Percentiles rank a stretch among this genome's conserved stretches.
These are phyloP conservation scores for Sminthurides aquaticus DNA, from an alignment of 2,888 invertebrate species.

Conservation along the genomic window DNA sequence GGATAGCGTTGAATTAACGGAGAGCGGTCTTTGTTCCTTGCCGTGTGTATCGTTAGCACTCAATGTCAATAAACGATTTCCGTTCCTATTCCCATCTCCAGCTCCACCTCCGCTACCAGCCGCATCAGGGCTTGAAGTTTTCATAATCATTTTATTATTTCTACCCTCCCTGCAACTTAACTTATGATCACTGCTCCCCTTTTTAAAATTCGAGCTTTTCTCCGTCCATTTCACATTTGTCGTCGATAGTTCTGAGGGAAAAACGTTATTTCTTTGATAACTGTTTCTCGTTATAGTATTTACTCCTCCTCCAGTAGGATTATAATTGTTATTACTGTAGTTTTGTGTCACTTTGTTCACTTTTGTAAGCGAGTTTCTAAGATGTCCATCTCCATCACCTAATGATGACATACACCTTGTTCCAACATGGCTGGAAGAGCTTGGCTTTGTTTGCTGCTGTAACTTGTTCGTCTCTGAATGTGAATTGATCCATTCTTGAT, in stretches of 20 bases:
- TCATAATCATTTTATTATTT: not conserved
- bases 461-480: not conserved
- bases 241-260: too few relatives aligned
- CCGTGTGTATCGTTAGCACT: too few relatives aligned
- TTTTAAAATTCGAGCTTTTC: not conserved
- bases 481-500: not conserved
- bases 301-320: not conserved
- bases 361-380: not conserved
- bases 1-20: slow-evolving; percentile 69
- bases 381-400: not conserved
- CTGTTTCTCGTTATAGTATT: not conserved
- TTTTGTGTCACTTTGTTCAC: not conserved
- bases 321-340: not conserved
- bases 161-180: not conserved
- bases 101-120: not conserved
- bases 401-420: not conserved
- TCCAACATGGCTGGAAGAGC: not conserved
- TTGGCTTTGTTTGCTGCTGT: not conserved
- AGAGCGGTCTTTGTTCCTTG: slow-evolving; percentile 57
- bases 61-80: not conserved
- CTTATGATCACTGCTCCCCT: not conserved
- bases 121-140: not conserved
- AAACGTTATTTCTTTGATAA: too few relatives aligned
- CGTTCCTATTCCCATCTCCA: slow-evolving; percentile 1
- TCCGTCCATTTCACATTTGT: too few relatives aligned